Percentiles rank a stretch among this genome's conserved stretches.
These are phyloP conservation scores for Drosophila pruinosa DNA, from an alignment of 1,140 invertebrate genomes.

Conservation along the genomic window DNA sequence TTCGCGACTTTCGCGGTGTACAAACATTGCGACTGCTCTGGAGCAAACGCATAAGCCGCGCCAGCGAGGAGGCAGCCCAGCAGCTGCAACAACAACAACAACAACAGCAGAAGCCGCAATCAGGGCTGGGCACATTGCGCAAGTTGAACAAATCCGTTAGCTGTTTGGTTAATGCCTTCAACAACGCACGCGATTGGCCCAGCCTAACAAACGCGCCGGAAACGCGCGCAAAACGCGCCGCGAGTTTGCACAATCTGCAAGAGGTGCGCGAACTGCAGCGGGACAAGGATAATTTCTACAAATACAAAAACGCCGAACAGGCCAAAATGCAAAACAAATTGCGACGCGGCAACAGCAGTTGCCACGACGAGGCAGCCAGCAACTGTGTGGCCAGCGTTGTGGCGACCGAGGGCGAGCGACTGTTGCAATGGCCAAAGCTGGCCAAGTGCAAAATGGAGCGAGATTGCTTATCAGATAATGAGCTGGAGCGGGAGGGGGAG, in stretches of 20 bases:
- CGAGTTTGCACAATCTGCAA: slow-evolving; percentile 70
- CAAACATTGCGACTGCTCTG: slow-evolving; percentile 73
- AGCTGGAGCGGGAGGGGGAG: not conserved
- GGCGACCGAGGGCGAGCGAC: no score
- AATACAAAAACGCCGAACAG: slow-evolving; percentile 82
- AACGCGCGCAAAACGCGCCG: slow-evolving; percentile 53
- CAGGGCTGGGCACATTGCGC: slow-evolving; percentile 58
- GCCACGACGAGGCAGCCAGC: slow-evolving; percentile 6
- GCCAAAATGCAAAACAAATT: slow-evolving; percentile 61
- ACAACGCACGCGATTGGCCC: slow-evolving; percentile 62
- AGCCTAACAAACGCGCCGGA: slow-evolving; percentile 53
- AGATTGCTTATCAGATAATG: slow-evolving; percentile 8
- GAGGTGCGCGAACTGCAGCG: slow-evolving; percentile 42
- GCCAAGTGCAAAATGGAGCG: slow-evolving; percentile 8
- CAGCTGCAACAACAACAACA: slow-evolving; percentile 17
- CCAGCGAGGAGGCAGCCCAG: slow-evolving; percentile 50
- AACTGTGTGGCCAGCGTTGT: slow-evolving; percentile 20
- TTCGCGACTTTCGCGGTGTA: slow-evolving; percentile 79
- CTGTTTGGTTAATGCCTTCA: slow-evolving; percentile 70
- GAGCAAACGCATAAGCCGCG: slow-evolving; percentile 77
- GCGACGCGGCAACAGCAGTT: slow-evolving; percentile 23
- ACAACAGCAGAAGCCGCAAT: not conserved
- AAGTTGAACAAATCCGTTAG: slow-evolving; percentile 76
- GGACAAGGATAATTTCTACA: slow-evolving; percentile 80
- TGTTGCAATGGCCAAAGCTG: slow-evolving; percentile 40